phyloP scores from a whole-genome alignment of 37 sponge, comb jelly and placozoan genomes.

The Chondrilla cf. caribensis region DNA sequence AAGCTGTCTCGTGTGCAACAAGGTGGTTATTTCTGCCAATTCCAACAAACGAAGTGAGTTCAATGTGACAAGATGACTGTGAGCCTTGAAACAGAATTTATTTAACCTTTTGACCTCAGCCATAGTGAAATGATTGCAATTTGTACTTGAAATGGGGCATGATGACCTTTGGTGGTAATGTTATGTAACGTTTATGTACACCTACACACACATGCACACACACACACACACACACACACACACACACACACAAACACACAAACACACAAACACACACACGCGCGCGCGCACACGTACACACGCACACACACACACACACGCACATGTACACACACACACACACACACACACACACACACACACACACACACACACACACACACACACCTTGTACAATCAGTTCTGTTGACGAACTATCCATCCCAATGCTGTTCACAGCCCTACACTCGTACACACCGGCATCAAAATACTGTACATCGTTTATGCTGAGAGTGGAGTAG shows the following conservation, averaged over 20 bases:
- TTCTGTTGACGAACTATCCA: background rate
- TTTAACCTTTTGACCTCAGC: too few species aligned
- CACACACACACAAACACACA: constrained; percentile 37
- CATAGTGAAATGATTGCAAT: too few species aligned
- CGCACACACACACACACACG: constrained; percentile 35
- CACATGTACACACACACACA: constrained; percentile 28
- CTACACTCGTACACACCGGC: constrained; percentile 5
- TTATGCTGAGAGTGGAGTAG: background rate
- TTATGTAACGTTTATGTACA: too few species aligned
- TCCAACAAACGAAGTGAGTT: too few species aligned
- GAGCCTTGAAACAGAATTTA: too few species aligned
- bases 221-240: constrained; percentile 39
- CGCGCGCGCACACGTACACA: constrained; percentile 28
- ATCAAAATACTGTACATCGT: background rate
- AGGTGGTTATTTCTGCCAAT: too few species aligned
- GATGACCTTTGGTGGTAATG: too few species aligned
- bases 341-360: constrained; percentile 41
- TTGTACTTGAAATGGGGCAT: too few species aligned
- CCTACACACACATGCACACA: constrained; percentile 27
- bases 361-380: constrained; percentile 40
- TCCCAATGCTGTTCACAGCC: constrained; percentile 1
- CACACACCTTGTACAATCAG: constrained; percentile 22
- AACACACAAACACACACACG: constrained; percentile 32
- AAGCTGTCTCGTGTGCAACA: too few species aligned
- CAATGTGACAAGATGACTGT: too few species aligned